Evolutionary conservation across 2,113 vertebrate genomes (phyloP).

Genomic region (Puntigrus tetrazona): DNA sequence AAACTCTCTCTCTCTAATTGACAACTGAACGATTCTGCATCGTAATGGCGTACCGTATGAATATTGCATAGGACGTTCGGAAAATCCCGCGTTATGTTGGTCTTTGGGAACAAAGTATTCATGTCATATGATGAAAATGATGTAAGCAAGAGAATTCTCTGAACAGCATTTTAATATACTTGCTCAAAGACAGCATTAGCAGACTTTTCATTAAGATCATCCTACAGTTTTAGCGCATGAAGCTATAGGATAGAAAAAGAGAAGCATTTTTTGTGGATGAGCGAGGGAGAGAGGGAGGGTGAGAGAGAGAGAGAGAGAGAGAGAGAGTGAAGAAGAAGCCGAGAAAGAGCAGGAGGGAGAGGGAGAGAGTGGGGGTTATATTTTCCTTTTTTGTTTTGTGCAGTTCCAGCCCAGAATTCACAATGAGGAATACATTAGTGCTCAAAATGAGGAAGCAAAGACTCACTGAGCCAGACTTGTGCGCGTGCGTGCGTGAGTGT

Average conservation of each 20-base stretch:
- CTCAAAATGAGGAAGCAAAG: conserved; percentile 45
- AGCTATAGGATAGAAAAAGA: not conserved
- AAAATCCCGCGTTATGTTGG: not conserved
- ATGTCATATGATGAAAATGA: not conserved
- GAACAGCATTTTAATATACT: not conserved
- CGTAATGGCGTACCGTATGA: not conserved
- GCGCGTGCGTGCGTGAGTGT: conserved; percentile 5
- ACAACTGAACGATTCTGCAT: conserved; percentile 15
- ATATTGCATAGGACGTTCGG: conserved; percentile 15
- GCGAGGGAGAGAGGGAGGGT: conserved; percentile 25
- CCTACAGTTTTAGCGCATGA: not conserved
- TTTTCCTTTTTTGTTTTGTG: conserved; percentile 62
- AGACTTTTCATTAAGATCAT: not conserved
- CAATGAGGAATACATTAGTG: conserved; percentile 57
- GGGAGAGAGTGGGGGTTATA: conserved; percentile 45
- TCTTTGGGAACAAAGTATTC: conserved; percentile 14
- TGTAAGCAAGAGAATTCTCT: not conserved
- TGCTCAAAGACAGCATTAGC: not conserved
- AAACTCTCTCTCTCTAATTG: conserved; percentile 22
- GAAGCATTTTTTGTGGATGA: not conserved
- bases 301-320: not conserved
- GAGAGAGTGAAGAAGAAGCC: conserved; percentile 4
- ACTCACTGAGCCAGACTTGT: conserved; percentile 5
- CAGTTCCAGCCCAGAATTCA: conserved; percentile 58
- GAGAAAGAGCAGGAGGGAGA: conserved; percentile 7